Evolutionary conservation across 1,140 invertebrate genomes (phyloP).

Genomic region (Papilio polytes): DNA sequence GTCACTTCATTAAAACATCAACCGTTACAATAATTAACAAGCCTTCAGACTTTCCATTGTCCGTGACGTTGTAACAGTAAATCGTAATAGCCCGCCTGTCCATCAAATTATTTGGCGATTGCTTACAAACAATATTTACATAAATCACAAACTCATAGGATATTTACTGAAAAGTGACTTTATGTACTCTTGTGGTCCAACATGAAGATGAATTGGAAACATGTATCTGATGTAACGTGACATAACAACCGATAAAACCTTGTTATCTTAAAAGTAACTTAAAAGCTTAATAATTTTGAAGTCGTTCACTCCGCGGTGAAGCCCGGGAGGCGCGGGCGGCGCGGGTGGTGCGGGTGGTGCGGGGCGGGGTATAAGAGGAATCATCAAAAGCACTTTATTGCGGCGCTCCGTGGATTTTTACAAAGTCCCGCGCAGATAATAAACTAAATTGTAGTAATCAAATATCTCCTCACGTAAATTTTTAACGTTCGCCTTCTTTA

Average conservation of each 20-base stretch:
- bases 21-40: neutral
- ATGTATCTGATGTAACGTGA: neutral
- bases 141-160: neutral
- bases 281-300: conserved; percentile 4
- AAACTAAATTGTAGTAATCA: conserved; percentile 18
- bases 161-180: neutral
- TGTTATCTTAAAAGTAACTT: neutral
- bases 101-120: neutral
- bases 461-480: neutral
- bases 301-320: neutral
- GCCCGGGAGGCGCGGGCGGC: too few relatives aligned
- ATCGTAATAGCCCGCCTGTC: neutral
- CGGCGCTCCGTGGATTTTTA: neutral
- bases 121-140: neutral
- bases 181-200: neutral
- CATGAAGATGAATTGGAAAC: neutral
- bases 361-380: neutral
- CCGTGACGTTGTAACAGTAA: neutral
- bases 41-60: neutral
- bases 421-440: conserved; percentile 4
- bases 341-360: too few relatives aligned
- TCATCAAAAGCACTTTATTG: conserved; percentile 1
- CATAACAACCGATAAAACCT: neutral
- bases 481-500: neutral
- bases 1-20: neutral